Percentiles rank a stretch among this genome's conserved stretches.
These are phyloP conservation scores for Vulpes vulpes DNA, from an alignment of 2,113 vertebrate genomes.

Conservation along the genomic window DNA sequence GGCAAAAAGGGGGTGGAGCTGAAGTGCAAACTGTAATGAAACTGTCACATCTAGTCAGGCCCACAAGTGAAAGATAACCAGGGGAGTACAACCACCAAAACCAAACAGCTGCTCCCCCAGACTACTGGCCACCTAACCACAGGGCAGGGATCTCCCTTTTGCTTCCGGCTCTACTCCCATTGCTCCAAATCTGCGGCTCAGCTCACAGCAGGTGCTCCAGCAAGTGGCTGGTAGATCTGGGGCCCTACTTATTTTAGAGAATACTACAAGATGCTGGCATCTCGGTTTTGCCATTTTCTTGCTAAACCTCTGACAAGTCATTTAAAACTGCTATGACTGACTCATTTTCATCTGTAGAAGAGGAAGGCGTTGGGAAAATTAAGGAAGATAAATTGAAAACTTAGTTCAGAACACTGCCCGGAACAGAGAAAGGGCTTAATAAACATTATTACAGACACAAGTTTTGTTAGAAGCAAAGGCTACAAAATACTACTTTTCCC, in stretches of 20 bases:
- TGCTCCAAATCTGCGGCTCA: background rate
- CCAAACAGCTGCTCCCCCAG: rapidly evolving
- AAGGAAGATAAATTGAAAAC: background rate
- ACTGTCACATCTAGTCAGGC: background rate
- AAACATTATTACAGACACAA: background rate
- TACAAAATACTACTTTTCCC: background rate
- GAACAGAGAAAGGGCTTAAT: background rate
- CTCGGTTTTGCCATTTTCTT: background rate
- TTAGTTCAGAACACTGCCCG: background rate
- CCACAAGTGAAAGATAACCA: background rate
- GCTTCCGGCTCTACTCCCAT: background rate
- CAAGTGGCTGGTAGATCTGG: background rate
- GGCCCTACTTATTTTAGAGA: background rate
- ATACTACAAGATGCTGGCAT: background rate
- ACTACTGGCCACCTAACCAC: background rate
- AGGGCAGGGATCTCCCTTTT: background rate
- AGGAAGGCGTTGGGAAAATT: background rate
- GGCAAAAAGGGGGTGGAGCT: background rate
- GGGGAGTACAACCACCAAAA: rapidly evolving
- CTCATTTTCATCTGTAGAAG: background rate
- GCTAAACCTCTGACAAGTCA: background rate
- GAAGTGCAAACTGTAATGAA: background rate
- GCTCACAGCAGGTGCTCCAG: rapidly evolving
- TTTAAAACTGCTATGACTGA: background rate
- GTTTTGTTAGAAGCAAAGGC: background rate